A percentile compares a stretch with the other conserved stretches of the same genome.
Evolutionary conservation across 2,888 invertebrate species (phyloP).

Genomic region (Dynastes maya): DNA sequence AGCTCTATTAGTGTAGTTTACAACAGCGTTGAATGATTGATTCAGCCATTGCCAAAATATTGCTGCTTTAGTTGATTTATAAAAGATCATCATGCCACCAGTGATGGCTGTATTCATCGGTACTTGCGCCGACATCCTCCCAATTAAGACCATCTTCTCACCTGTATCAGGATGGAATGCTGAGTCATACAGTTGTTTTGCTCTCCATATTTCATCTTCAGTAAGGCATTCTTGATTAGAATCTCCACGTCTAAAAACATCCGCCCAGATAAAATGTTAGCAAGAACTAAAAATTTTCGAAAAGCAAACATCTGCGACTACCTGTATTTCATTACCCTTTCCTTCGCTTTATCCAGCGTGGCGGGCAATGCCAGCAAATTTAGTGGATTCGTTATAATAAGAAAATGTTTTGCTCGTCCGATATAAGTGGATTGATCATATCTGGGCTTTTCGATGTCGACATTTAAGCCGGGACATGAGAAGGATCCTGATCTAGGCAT

Average conservation of each 20-base stretch:
- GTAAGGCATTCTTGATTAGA: constrained; percentile 72
- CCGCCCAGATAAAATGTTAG: background rate
- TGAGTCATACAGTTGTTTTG: constrained; percentile 96
- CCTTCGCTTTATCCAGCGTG: constrained; percentile 85
- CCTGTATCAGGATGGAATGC: constrained; percentile 99
- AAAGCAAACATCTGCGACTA: constrained; percentile 65
- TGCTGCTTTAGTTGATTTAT: constrained; percentile 91
- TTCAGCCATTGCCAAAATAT: constrained; percentile 96
- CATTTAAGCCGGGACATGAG: constrained; percentile 53
- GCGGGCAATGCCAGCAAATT: constrained; percentile 83
- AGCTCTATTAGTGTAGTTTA: constrained; percentile 97
- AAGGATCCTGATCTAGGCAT: constrained; percentile 28
- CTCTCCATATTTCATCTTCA: constrained; percentile 89
- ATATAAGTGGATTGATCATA: constrained; percentile 93
- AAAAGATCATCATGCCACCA: constrained; percentile 98
- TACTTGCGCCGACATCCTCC: constrained; percentile 98
- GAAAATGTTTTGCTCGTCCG: constrained; percentile 93
- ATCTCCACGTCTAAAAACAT: constrained; percentile 51
- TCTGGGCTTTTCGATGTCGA: constrained; percentile 88
- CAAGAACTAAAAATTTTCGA: background rate
- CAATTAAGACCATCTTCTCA: constrained; percentile 93
- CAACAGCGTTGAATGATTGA: constrained; percentile 97
- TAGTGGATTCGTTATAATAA: constrained; percentile 93
- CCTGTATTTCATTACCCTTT: constrained; percentile 87
- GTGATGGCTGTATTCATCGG: constrained; percentile 98